These are phyloP conservation scores for Pseudochaenichthys georgianus DNA, from an alignment of 2,797 vertebrate species.

Conservation along the genomic window DNA sequence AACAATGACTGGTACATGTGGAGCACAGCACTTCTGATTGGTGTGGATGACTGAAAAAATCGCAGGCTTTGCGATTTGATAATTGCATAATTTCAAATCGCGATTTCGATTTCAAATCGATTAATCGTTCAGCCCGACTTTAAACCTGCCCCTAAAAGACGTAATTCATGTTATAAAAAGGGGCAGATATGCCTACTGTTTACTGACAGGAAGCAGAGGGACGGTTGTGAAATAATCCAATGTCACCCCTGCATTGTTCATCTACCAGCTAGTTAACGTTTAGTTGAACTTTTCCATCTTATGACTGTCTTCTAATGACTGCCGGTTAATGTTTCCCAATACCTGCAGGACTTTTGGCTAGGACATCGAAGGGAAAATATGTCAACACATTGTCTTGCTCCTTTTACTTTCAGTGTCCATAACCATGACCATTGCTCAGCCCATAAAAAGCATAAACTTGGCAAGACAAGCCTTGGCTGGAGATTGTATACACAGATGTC, in stretches of 20 bases:
- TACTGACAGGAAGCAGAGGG: conserved; percentile 8
- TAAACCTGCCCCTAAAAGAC: neutral
- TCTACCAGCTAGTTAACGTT: conserved; percentile 24
- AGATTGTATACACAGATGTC: conserved; percentile 22
- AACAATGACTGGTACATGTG: too few relatives aligned
- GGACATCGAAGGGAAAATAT: conserved; percentile 44
- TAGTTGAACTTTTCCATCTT: conserved; percentile 35
- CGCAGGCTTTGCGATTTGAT: too few relatives aligned
- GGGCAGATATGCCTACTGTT: neutral
- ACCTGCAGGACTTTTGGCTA: conserved; percentile 3
- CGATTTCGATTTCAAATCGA: too few relatives aligned
- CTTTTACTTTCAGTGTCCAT: neutral
- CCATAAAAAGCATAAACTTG: conserved; percentile 1
- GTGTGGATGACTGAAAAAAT: too few relatives aligned
- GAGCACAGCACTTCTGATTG: too few relatives aligned
- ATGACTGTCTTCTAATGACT: neutral
- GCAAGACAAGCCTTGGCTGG: conserved; percentile 53
- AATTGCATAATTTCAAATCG: too few relatives aligned
- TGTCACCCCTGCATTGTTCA: conserved; percentile 31
- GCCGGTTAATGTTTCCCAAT: conserved; percentile 58
- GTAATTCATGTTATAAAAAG: too few relatives aligned
- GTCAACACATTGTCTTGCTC: neutral
- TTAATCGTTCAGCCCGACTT: neutral
- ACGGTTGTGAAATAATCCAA: conserved; percentile 34
- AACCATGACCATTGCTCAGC: neutral